Conservation (phyloP, 2,797 vertebrate genomes). For the Acrocephalus scirpaceus region DNA sequence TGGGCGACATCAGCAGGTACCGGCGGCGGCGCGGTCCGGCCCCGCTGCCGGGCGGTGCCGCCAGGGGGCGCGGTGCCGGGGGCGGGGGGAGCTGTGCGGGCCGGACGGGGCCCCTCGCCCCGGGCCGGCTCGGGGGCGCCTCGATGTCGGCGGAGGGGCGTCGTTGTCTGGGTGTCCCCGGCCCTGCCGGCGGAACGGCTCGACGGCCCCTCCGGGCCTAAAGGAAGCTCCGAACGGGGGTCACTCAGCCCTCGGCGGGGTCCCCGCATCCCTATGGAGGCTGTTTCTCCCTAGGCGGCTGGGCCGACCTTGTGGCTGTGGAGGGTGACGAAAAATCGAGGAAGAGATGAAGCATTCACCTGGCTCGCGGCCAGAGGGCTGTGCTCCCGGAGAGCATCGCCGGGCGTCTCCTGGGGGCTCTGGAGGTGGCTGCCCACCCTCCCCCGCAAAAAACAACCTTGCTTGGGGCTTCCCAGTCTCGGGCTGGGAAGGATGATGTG, state of each 20-base stretch:
- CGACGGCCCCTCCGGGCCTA: rapidly evolving
- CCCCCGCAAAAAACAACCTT: not conserved
- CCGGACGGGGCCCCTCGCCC: not conserved
- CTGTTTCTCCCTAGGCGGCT: not conserved
- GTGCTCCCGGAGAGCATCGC: not conserved
- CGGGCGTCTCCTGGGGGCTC: no score
- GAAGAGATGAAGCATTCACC: not conserved
- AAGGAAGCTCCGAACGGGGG: rapidly evolving
- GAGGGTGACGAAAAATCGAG: not conserved
- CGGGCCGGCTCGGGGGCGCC: not conserved
- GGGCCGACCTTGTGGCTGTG: rapidly evolving
- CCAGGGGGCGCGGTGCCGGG: not conserved
- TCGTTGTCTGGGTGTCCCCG: not conserved
- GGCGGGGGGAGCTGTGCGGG: not conserved
- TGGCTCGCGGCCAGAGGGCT: rapidly evolving
- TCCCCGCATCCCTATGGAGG: not conserved
- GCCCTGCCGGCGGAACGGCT: no score
- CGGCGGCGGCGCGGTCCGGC: not conserved
- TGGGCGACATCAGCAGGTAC: constrained; percentile 85
- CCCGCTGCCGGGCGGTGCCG: not conserved
- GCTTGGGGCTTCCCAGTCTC: not conserved
- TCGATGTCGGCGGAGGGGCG: not conserved
- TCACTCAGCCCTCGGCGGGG: not conserved
- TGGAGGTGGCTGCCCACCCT: not conserved
- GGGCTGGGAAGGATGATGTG: not conserved